phyloP scores from a whole-genome alignment of 64 coral and sea anemone genomes.

The Cladopsammia gracilis region DNA sequence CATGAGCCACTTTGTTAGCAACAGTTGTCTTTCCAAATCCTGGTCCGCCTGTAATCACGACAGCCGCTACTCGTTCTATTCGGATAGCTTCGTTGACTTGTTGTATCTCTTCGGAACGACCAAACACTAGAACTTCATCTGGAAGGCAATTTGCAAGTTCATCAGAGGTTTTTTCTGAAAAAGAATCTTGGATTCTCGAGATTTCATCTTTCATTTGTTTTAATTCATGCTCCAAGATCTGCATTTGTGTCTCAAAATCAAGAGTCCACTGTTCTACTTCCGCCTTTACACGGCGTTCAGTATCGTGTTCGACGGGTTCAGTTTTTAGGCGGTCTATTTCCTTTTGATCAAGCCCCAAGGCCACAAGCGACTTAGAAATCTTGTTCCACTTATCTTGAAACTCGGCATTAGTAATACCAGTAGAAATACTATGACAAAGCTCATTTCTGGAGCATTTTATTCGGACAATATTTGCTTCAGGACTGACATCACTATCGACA shows the following conservation, averaged over 20 bases:
- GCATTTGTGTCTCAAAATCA: conserved; percentile 1
- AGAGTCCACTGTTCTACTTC: neutral
- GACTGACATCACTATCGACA: neutral
- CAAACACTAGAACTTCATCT: conserved; percentile 22
- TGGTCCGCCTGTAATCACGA: conserved; percentile 63
- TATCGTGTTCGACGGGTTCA: conserved; percentile 10
- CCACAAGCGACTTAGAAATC: conserved; percentile 30
- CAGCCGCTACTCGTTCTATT: neutral
- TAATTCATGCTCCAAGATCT: neutral
- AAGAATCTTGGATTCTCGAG: neutral
- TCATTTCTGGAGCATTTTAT: conserved; percentile 62
- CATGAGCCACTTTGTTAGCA: conserved; percentile 46
- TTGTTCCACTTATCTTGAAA: conserved; percentile 61
- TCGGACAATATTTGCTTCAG: conserved; percentile 49
- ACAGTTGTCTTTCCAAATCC: conserved; percentile 74
- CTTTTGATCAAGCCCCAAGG: conserved; percentile 32
- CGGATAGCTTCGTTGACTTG: neutral
- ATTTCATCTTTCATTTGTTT: neutral
- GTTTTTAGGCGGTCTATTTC: conserved; percentile 57
- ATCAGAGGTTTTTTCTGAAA: neutral
- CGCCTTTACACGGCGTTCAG: neutral
- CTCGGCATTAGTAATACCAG: conserved; percentile 3
- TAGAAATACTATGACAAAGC: conserved; percentile 39
- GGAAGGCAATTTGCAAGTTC: conserved; percentile 23
- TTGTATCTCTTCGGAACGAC: conserved; percentile 35